Conservation (phyloP, 2,113 vertebrate species). For the Micromys minutus region DNA sequence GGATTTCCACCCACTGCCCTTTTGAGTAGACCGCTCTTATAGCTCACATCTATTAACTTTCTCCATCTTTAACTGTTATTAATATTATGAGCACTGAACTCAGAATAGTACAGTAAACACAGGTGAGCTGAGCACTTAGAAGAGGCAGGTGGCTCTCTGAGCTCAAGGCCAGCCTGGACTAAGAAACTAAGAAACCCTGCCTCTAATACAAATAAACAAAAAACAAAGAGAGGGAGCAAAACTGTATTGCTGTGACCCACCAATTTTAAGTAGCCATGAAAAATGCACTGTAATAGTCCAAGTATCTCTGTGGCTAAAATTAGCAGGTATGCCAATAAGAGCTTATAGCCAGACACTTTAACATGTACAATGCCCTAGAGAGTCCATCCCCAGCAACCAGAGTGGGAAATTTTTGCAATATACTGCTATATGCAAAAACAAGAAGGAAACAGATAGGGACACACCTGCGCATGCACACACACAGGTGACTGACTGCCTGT, state of each 20-base stretch:
- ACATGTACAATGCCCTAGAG: not conserved
- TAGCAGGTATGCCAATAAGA: not conserved
- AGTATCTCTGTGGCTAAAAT: not conserved
- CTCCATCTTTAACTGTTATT: not conserved
- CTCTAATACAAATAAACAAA: not conserved
- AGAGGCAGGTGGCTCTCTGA: not conserved
- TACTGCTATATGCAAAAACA: not conserved
- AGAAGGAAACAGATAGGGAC: not conserved
- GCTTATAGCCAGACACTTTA: not conserved
- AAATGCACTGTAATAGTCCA: not conserved
- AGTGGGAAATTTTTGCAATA: not conserved
- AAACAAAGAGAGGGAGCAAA: not conserved
- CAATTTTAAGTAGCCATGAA: not conserved
- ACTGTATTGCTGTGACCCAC: not conserved
- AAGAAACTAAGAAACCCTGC: not conserved
- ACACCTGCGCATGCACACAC: not conserved
- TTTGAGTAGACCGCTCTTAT: not conserved
- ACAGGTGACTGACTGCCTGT: not conserved
- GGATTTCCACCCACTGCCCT: not conserved
- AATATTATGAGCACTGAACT: not conserved
- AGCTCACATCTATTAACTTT: not conserved
- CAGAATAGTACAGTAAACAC: not conserved
- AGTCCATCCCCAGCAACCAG: not conserved
- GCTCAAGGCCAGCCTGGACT: not conserved
- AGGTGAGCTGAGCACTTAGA: not conserved